A percentile compares a stretch with the other conserved stretches of the same genome.
These are phyloP conservation scores for Cataglyphis livida DNA, from an alignment of 2,888 invertebrate genomes.

Conservation along the genomic window DNA sequence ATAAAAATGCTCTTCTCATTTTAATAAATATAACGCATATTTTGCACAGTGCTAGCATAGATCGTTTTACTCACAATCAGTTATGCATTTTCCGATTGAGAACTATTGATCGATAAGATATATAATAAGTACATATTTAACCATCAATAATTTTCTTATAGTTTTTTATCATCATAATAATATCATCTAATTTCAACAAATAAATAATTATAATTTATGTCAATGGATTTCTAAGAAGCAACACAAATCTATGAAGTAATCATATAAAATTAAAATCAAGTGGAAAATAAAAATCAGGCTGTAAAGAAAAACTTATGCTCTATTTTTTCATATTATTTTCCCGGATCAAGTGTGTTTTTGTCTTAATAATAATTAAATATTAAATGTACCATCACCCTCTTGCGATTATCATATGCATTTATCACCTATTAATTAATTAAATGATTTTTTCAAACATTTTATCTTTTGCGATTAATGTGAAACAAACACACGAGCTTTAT, in stretches of 20 bases:
- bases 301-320: background rate
- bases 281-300: background rate
- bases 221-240: background rate
- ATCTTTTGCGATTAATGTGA: background rate
- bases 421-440: no score
- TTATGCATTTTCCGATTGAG: background rate
- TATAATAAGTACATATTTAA: background rate
- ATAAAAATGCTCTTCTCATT: slow-evolving; percentile 48
- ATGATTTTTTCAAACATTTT: background rate
- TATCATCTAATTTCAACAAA: background rate
- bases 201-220: background rate
- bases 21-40: slow-evolving; percentile 41
- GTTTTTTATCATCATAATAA: background rate
- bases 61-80: background rate
- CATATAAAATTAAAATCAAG: background rate
- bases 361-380: background rate
- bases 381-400: background rate
- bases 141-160: background rate
- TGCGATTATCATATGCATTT: background rate
- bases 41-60: background rate
- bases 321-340: background rate
- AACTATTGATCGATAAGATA: background rate
- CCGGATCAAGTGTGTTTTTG: background rate
- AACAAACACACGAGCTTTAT: background rate
- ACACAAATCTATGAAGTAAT: background rate